Percentiles rank a stretch among this genome's conserved stretches.
These are phyloP conservation scores for Tipula helvola DNA, from an alignment of 2,888 invertebrate species.

Conservation along the genomic window DNA sequence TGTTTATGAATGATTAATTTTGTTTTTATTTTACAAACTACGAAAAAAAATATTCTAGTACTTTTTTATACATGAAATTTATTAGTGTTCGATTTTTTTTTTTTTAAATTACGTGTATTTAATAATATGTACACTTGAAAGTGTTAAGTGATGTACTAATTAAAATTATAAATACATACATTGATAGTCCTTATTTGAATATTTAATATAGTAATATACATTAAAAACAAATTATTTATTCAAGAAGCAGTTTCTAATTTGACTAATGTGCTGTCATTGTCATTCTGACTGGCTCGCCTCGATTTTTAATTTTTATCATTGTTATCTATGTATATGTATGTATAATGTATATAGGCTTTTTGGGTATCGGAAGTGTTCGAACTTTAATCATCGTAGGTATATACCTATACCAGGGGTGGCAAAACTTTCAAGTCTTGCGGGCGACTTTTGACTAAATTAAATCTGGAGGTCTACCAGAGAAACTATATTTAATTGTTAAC, in stretches of 20 bases:
- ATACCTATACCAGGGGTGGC: too few relatives aligned
- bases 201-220: background rate
- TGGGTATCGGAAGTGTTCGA: too few relatives aligned
- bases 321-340: too few relatives aligned
- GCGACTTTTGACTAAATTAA: too few relatives aligned
- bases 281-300: too few relatives aligned
- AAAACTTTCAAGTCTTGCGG: too few relatives aligned
- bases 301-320: too few relatives aligned
- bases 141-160: background rate
- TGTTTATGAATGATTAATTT: background rate
- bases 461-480: too few relatives aligned
- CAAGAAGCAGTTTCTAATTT: background rate
- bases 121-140: background rate
- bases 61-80: background rate
- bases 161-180: background rate
- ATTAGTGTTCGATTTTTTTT: background rate
- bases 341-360: too few relatives aligned
- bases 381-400: too few relatives aligned
- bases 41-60: background rate
- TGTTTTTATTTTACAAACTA: background rate
- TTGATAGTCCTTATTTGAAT: background rate
- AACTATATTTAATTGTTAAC: too few relatives aligned
- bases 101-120: background rate
- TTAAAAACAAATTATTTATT: too few relatives aligned
- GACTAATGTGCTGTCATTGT: background rate